phyloP scores from a whole-genome alignment of 1,140 invertebrate species.

The Xylocopa sonorina region DNA sequence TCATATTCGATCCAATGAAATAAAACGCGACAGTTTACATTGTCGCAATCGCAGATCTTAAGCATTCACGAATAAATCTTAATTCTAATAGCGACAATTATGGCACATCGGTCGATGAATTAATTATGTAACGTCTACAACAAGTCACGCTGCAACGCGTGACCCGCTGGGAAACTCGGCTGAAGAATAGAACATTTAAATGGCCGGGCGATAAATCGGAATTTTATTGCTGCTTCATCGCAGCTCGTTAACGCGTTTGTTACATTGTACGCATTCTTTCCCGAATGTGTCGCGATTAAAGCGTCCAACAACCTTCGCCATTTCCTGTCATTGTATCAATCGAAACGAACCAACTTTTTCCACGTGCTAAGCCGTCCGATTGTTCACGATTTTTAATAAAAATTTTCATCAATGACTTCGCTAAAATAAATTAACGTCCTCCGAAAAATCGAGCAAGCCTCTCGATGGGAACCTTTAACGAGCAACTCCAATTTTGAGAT shows the following conservation, averaged over 20 bases:
- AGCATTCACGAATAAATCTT: no score
- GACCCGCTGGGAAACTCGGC: background rate
- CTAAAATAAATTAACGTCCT: no score
- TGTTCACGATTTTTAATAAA: no score
- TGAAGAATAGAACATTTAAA: slow-evolving; percentile 5
- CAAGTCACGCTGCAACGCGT: background rate
- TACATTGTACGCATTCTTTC: slow-evolving; percentile 1
- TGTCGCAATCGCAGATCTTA: no score
- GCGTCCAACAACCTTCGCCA: background rate
- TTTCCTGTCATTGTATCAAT: background rate
- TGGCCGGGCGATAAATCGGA: background rate
- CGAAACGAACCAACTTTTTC: background rate
- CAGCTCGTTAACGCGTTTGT: background rate
- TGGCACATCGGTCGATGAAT: background rate
- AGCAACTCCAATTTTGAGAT: no score
- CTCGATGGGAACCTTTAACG: no score
- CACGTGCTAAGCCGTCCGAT: no score
- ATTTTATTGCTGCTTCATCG: background rate
- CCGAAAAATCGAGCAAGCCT: no score
- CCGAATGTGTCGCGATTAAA: background rate
- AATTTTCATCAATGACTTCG: no score
- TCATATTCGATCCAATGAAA: no score
- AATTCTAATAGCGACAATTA: background rate
- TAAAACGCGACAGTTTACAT: no score
- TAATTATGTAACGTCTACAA: background rate